A percentile compares a stretch with the other conserved stretches of the same genome.
Evolutionary conservation across 2,888 invertebrate species (phyloP).

Genomic region (Petrolisthes manimaculis): DNA sequence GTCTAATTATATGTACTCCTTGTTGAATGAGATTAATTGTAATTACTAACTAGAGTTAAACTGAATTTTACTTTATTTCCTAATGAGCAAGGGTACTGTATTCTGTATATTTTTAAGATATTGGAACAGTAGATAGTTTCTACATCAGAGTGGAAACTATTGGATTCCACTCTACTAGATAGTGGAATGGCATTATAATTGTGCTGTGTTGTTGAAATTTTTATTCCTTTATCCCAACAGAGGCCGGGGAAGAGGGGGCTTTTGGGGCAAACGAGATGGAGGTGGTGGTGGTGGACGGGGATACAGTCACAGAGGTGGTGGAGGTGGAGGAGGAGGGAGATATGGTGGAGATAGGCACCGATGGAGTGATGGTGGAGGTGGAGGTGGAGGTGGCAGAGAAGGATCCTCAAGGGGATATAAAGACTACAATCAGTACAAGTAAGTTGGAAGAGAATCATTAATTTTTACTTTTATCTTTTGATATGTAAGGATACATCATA

Average conservation of each 20-base stretch:
- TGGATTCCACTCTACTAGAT: too few species aligned
- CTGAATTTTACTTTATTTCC: too few species aligned
- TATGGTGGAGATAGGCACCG: conserved; percentile 22
- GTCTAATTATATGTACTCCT: too few species aligned
- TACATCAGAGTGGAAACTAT: too few species aligned
- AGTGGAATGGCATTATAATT: too few species aligned
- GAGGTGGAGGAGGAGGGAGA: conserved; percentile 7
- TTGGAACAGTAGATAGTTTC: too few species aligned
- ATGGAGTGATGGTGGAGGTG: conserved; percentile 25
- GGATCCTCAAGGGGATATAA: conserved; percentile 10
- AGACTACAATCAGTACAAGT: conserved; percentile 15
- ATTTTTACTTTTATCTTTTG: neutral
- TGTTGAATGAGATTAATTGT: too few species aligned
- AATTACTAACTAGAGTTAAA: too few species aligned
- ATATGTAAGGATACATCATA: neutral
- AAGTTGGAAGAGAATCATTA: neutral
- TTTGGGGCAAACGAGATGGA: conserved; percentile 8
- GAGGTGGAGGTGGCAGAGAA: conserved; percentile 24
- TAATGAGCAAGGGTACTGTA: too few species aligned
- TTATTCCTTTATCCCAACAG: neutral
- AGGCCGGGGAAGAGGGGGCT: conserved; percentile 10
- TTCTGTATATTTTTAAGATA: too few species aligned
- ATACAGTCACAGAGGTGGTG: neutral
- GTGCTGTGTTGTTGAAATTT: too few species aligned
- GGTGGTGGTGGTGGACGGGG: conserved; percentile 24